Evolutionary conservation across 2,888 invertebrate genomes (phyloP).

Genomic region (Brachynemurus nebulosus): DNA sequence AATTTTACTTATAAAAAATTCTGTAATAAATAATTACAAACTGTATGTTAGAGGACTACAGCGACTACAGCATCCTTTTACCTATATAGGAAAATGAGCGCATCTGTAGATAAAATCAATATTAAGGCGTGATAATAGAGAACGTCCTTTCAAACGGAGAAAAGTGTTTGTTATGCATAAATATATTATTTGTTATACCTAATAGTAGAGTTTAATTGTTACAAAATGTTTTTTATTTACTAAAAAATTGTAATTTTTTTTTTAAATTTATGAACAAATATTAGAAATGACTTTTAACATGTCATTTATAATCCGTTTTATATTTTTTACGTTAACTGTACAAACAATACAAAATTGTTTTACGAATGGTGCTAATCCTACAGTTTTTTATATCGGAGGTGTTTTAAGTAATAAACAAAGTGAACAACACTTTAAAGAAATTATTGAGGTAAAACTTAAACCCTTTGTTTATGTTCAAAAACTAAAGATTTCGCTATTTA

Average conservation of each 20-base stretch:
- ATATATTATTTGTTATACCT: constrained; percentile 2
- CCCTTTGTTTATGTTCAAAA: too few species aligned
- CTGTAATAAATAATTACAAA: too few species aligned
- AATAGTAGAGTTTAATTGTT: background rate
- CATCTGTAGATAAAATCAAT: background rate
- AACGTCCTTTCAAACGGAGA: background rate
- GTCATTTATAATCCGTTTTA: too few species aligned
- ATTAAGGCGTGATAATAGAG: background rate
- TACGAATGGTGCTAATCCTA: constrained; percentile 35
- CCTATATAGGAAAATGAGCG: too few species aligned
- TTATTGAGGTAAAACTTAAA: constrained; percentile 74
- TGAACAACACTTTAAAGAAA: constrained; percentile 65
- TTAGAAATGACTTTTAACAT: too few species aligned
- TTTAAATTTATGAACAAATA: too few species aligned
- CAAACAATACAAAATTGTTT: constrained; percentile 5
- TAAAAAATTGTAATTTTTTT: too few species aligned
- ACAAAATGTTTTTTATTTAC: background rate
- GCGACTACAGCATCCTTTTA: too few species aligned
- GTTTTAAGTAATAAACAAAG: constrained; percentile 76
- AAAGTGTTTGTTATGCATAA: background rate
- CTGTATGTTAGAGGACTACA: too few species aligned
- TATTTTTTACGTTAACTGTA: too few species aligned
- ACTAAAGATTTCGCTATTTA: background rate
- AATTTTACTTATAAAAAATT: too few species aligned
- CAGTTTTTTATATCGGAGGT: constrained; percentile 80